Conservation (phyloP, 2,113 vertebrate species). For the Furnarius figulus region DNA sequence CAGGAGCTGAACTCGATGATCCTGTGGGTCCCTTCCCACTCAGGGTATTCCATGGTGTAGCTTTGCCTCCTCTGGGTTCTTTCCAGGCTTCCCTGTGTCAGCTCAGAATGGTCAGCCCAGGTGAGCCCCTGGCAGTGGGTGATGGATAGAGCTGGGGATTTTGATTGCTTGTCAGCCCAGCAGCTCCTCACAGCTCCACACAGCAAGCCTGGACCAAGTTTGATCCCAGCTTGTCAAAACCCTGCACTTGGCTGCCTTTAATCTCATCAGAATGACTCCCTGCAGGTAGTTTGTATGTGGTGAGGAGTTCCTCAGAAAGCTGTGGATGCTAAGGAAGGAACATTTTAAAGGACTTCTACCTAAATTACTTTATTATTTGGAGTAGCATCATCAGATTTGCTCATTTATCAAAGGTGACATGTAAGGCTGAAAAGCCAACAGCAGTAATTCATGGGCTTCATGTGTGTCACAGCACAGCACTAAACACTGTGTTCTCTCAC, state of each 20-base stretch:
- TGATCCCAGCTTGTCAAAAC: not conserved
- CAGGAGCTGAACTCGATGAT: rapidly evolving
- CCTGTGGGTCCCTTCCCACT: too few relatives aligned
- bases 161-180: not conserved
- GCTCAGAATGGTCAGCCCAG: not conserved
- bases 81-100: not conserved
- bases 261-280: not conserved
- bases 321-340: not conserved
- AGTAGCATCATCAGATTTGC: slow-evolving; percentile 15
- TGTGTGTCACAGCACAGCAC: not conserved
- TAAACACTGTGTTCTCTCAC: not conserved
- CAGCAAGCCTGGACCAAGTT: not conserved
- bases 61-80: not conserved
- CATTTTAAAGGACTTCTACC: not conserved
- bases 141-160: not conserved
- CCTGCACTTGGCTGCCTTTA: not conserved
- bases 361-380: slow-evolving; percentile 23
- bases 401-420: slow-evolving; percentile 14
- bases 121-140: not conserved
- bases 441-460: not conserved
- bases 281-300: not conserved
- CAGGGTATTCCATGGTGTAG: not conserved
- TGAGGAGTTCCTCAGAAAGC: not conserved
- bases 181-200: not conserved
- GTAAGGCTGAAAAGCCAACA: not conserved